phyloP scores from a whole-genome alignment of 2,113 vertebrate species.

The Suricata suricatta region DNA sequence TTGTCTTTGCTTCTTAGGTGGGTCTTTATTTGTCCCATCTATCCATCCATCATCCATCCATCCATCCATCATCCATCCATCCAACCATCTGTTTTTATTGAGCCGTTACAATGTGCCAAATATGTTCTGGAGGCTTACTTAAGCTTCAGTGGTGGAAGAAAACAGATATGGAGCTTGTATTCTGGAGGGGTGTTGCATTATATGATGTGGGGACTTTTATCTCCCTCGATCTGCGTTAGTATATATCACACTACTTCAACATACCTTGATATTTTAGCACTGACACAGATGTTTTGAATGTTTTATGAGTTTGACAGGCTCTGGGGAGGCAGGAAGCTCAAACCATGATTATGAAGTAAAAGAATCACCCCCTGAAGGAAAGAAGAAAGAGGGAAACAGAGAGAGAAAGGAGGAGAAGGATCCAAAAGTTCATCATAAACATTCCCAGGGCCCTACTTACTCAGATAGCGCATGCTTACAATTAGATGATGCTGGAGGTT shows the following conservation, averaged over 20 bases:
- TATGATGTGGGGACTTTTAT: background rate
- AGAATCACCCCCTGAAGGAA: background rate
- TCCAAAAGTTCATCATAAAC: background rate
- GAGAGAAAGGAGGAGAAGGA: background rate
- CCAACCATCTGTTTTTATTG: background rate
- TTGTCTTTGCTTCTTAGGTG: slow-evolving; percentile 4
- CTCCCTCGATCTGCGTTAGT: background rate
- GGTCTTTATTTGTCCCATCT: background rate
- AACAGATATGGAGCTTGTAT: background rate
- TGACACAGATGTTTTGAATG: background rate
- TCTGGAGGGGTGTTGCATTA: background rate
- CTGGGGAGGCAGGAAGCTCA: background rate
- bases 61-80: background rate
- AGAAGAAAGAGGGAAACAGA: background rate
- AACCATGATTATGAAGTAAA: background rate
- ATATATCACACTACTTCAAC: background rate
- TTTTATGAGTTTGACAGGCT: background rate
- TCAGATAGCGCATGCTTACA: background rate
- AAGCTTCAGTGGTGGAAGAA: background rate
- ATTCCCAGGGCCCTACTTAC: background rate
- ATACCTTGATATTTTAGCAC: background rate
- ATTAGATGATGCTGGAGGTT: background rate
- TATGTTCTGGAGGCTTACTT: background rate
- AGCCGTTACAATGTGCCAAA: background rate
- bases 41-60: background rate